Conservation (phyloP, 2,113 vertebrate species). For the Varanus salvator region DNA sequence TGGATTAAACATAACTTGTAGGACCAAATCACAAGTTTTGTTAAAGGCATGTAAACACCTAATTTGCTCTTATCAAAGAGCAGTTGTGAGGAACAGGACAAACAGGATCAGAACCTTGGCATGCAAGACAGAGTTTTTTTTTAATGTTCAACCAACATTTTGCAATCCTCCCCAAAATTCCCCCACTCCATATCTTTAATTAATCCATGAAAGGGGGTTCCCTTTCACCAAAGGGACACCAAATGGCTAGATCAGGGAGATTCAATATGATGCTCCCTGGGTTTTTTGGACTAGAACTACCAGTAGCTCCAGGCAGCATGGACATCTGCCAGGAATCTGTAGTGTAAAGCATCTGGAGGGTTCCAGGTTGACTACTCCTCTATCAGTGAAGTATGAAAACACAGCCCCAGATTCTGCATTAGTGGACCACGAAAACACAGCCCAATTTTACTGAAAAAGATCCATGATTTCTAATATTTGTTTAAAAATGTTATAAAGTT, state of each 20-base stretch:
- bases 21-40: background rate
- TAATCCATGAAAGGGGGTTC: background rate
- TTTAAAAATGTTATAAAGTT: background rate
- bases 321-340: background rate
- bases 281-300: background rate
- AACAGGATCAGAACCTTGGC: background rate
- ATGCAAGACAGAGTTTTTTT: background rate
- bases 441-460: background rate
- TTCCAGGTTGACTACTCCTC: background rate
- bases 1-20: background rate
- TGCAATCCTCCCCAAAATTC: too few species aligned
- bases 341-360: background rate
- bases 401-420: too few species aligned
- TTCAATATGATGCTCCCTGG: background rate
- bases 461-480: too few species aligned
- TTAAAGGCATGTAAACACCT: background rate
- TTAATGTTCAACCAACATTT: too few species aligned
- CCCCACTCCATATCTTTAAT: too few species aligned
- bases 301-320: background rate
- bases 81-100: background rate
- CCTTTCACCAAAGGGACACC: background rate
- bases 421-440: background rate
- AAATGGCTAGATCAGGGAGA: background rate
- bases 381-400: background rate
- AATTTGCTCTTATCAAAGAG: background rate